Percentiles rank a stretch among this genome's conserved stretches.
These are phyloP conservation scores for Sphenodon punctatus DNA, from an alignment of 2,797 vertebrate species.

Conservation along the genomic window DNA sequence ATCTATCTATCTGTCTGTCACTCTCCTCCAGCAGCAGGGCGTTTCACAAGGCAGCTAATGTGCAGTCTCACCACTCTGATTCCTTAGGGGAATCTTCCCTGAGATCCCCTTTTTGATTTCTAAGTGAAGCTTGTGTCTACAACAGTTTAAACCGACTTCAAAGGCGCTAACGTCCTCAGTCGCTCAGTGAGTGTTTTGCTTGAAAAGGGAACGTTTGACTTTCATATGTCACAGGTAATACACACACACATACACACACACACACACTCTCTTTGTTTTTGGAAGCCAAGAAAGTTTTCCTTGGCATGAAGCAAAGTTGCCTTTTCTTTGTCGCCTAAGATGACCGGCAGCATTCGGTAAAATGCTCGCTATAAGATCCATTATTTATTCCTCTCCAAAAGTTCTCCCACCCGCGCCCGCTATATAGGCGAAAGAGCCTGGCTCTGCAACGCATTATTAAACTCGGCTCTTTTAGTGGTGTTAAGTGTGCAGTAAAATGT, in stretches of 20 bases:
- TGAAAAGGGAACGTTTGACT: background rate
- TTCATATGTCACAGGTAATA: background rate
- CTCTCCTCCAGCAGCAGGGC: background rate
- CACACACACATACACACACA: background rate
- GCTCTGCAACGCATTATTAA: background rate
- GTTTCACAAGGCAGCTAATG: background rate
- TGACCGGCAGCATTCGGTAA: background rate
- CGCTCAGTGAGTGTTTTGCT: background rate
- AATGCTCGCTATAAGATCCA: background rate
- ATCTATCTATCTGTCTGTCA: background rate
- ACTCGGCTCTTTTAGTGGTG: background rate
- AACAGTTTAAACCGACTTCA: slow-evolving; percentile 31
- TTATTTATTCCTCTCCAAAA: background rate
- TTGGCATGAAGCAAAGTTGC: accelerated
- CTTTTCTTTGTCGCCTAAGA: background rate
- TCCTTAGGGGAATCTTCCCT: background rate
- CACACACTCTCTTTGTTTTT: background rate
- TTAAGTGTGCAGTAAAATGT: background rate
- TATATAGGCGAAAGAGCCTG: background rate
- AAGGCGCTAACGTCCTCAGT: background rate
- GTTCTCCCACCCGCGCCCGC: too few species aligned
- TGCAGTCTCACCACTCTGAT: background rate
- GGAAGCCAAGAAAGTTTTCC: background rate
- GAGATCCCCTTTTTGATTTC: background rate
- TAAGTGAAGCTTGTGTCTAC: slow-evolving; percentile 1